A percentile compares a stretch with the other conserved stretches of the same genome.
Conservation (phyloP, 2,797 vertebrate genomes). For the Pseudomugil tenellus region DNA sequence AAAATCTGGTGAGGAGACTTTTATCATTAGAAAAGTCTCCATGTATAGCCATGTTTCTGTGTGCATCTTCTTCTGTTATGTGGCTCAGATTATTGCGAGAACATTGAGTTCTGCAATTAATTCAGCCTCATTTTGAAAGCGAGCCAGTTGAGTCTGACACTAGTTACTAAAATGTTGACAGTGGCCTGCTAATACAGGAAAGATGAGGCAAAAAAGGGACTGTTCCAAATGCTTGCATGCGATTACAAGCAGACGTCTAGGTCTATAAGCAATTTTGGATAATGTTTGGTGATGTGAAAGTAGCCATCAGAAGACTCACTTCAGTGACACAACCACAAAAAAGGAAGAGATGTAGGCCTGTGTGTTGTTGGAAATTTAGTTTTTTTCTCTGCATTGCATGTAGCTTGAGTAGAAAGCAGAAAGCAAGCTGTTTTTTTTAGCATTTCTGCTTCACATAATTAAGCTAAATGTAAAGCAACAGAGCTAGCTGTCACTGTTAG, state of each 20-base stretch:
- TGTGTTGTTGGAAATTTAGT: conserved; percentile 32
- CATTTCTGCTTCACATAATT: too few relatives aligned
- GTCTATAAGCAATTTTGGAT: conserved; percentile 22
- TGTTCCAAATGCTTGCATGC: background rate
- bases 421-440: background rate
- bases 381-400: conserved; percentile 22
- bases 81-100: conserved; percentile 32
- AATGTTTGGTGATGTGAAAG: conserved; percentile 58
- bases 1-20: conserved; percentile 1
- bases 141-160: background rate
- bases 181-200: conserved; percentile 2
- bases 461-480: background rate
- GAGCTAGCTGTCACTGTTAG: background rate
- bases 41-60: conserved; percentile 2
- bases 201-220: conserved; percentile 22
- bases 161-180: background rate
- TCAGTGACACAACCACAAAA: conserved; percentile 49
- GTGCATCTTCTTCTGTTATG: conserved; percentile 4
- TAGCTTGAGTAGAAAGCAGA: background rate
- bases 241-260: background rate
- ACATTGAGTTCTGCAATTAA: background rate
- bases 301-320: conserved; percentile 43
- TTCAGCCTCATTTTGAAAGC: conserved; percentile 9
- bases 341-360: conserved; percentile 48
- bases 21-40: conserved; percentile 12